Base-by-base conservation (phyloP, 2,113 vertebrate genomes). In the Xenotilapia flavipinnis region DNA sequence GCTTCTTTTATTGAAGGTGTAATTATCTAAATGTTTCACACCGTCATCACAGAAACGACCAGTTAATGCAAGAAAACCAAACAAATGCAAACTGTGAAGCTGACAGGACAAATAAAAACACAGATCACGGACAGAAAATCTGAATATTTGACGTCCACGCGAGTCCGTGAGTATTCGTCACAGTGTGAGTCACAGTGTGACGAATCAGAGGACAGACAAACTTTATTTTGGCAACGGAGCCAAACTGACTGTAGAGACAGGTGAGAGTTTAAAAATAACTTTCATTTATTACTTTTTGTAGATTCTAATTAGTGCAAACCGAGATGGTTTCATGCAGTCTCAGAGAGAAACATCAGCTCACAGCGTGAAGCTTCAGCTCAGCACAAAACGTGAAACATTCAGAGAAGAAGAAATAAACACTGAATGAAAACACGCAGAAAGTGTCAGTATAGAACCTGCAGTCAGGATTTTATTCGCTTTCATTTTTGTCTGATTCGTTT, bases 131-230 rank as follows among this genome's bases (percentile, higher is more conserved):
- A 47, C 12, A 75, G 4, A 75, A 73, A 75, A 47, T 17, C 14
- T 0, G 40, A 75, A 28, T 28, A 9, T 75, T 5, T 75, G 68
- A 17, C 40, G 19, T 75, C 68, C 6, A 28, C 6, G 28, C 23
- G 23, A 28, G 14, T 28, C 14, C 0, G 6, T 7, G 31, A 54
- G 86, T 93, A 10, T 88, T 83, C 58, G 91, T 87, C 85, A 17
- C n/a, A 54, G 75, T 7, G 93, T 92, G 91, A 90, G 91, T 86
- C 73, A 9, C 28, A 58, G 80, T 7, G 94, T 91, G 85, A 90
- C 58, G 13, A 68, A 0, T 83, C 51, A 73, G 73, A 60, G 1
- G 33, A 40, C 1, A 0, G 3, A 8, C 23, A 92, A 42, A 83
- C 28, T 92, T 8, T 62, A 85, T 3, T 90, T 86, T 47, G 38